Evolutionary conservation across 2,113 vertebrate species (phyloP), one percentile per base, ranked within the genome.

Genomic region (Addax nasomaculatus): DNA sequence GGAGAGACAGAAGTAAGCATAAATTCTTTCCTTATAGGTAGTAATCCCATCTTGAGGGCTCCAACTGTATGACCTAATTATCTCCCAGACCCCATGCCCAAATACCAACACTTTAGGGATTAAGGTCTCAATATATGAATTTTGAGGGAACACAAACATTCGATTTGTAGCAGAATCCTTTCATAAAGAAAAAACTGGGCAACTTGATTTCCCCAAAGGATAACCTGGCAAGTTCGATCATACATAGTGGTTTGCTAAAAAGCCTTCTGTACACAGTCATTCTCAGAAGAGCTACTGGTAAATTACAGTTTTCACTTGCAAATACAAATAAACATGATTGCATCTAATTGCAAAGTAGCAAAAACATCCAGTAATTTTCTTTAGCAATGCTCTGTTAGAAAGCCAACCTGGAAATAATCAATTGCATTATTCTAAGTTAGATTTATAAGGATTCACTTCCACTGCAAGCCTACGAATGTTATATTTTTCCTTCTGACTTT

Each of bases 271-370:
- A 79, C 8, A 98, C 97, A 95, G 47, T 60, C 86, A 85, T 85
- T 17, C 55, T 97, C 64, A 85, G 62, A 98, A 97, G 13, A 88
- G 39, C 39, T 97, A 30, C 78, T 93, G 47, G 67, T 96, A 97
- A 97, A 97, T 92, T 70, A 89, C 12, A 70, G 64, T 83, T 93
- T 97, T 90, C 91, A 84, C 97, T 98, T 98, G 89, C 39, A 96
- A 97, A 93, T 58, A 90, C 53, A 43, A 93, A 95, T 96, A 96
- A 98, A 98, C 7, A 89, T 90, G 39, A 98, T 8, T 81, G 30
- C 97, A 80, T 85, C 78, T 97, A 98, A 98, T 93, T 97, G 57
- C 47, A 98, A 92, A 95, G 33, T 95, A 86, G 19, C 57, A 98
- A 19, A 62, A 97, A 89, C 73, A 96, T 70, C 45, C 79, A 89